Base-by-base conservation (phyloP, 2,113 vertebrate genomes). In the Atherinomorus stipes region DNA sequence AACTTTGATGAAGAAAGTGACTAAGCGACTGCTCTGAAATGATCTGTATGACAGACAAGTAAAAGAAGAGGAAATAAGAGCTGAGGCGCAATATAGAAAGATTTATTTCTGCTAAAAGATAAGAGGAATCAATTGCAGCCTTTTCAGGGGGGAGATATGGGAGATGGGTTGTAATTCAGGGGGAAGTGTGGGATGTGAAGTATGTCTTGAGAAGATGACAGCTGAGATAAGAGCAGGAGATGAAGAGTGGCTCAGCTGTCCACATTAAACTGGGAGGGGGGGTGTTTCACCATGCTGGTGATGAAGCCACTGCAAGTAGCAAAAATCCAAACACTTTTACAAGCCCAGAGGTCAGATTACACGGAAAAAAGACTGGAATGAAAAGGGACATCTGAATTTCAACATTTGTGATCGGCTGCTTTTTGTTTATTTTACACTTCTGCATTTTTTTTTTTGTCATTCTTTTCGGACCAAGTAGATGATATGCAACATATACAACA, bases 51-150 rank as follows among this genome's bases (percentile, higher is more conserved):
- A 75, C 70, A 66, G 68, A 49, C 23, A 49, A 71, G 63, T 62
- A 49, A n/a, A 45, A 59, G 45, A 49, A 34, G 68, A 74, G n/a
- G 44, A 61, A 68, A 61, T 57, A 47, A 51, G 67, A 73, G 59
- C 23, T 12, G 28, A 62, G 47, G 31, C 28, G 49, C 60, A 26
- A 51, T 9, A 49, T 10, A 19, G 57, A 31, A n/a, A 61, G 71
- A 78, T 83, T 71, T 71, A 83, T 78, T 74, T 77, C 69, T 67
- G 68, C 77, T 64, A 58, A 69, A 16, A 21, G 31, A 81, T 81
- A 64, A 84, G 66, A 77, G 66, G 38, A 40, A 2, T 58, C n/a
- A 16, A 69, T 40, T 37, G 54, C 45, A 64, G 54, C 60, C 54
- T 49, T 52, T 67, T 28, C 61, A 49, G 21, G 7, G 40, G 44